A percentile compares a stretch with the other conserved stretches of the same genome.
Evolutionary conservation across 2,797 vertebrate species (phyloP).

Genomic region (Chelon labrosus): DNA sequence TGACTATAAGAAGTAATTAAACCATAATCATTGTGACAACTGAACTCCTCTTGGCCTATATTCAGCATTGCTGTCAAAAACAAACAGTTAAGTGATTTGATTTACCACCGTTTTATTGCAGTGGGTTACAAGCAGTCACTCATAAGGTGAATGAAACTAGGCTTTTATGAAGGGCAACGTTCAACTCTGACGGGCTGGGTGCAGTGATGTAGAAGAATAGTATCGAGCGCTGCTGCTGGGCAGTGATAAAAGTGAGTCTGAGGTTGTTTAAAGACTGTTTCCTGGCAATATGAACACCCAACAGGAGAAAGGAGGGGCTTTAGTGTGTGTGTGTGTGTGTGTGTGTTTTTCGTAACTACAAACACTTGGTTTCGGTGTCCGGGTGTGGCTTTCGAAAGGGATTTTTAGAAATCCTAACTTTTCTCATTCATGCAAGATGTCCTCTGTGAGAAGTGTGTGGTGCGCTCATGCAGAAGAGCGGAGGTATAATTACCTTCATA

Average conservation of each 20-base stretch:
- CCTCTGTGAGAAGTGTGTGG: slow-evolving; percentile 37
- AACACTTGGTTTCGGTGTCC: slow-evolving; percentile 68
- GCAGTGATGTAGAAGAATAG: slow-evolving; percentile 32
- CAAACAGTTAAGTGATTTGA: slow-evolving; percentile 9
- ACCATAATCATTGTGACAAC: neutral
- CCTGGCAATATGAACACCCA: slow-evolving; percentile 68
- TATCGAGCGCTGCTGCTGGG: slow-evolving; percentile 17
- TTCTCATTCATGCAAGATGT: slow-evolving; percentile 47
- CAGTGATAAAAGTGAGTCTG: slow-evolving; percentile 62
- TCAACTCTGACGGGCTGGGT: slow-evolving; percentile 15
- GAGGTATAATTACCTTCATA: slow-evolving; percentile 70
- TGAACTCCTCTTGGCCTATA: neutral
- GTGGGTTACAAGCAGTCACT: slow-evolving; percentile 5
- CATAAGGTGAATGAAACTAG: slow-evolving; percentile 13
- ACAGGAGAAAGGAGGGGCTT: slow-evolving; percentile 35
- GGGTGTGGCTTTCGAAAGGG: slow-evolving; percentile 64
- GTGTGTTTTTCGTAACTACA: slow-evolving; percentile 73
- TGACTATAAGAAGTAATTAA: neutral
- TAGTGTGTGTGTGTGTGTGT: slow-evolving; percentile 19
- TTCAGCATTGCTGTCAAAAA: neutral
- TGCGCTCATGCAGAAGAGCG: slow-evolving; percentile 53
- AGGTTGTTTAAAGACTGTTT: slow-evolving; percentile 65
- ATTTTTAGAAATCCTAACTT: slow-evolving; percentile 56
- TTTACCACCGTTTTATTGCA: slow-evolving; percentile 27
- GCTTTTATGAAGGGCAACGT: slow-evolving; percentile 49